Conservation (phyloP, 2,888 invertebrate genomes). For the Nemotelus nigrinus region DNA sequence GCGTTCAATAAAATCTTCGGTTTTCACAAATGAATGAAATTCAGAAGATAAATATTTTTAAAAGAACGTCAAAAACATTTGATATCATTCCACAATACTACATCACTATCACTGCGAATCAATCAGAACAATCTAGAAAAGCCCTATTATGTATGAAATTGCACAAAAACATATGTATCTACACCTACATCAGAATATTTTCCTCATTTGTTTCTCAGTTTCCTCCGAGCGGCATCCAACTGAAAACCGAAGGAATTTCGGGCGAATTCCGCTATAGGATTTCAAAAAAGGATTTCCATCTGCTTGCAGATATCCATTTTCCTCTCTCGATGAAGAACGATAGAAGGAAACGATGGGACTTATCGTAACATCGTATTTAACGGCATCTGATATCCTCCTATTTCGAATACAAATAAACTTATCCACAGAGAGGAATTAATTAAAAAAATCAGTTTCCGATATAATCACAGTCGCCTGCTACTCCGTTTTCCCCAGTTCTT, state of each 20-base stretch:
- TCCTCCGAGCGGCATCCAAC: neutral
- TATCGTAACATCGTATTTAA: conserved; percentile 26
- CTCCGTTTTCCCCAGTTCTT: neutral
- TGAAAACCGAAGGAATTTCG: neutral
- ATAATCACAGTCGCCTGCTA: conserved; percentile 17
- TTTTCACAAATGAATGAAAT: too few species aligned
- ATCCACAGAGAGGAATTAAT: conserved; percentile 42
- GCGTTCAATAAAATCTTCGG: too few species aligned
- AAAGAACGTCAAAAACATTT: too few species aligned
- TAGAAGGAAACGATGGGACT: neutral
- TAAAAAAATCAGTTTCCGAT: conserved; percentile 39
- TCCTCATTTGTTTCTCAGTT: neutral
- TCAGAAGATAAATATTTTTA: too few species aligned
- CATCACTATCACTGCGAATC: neutral
- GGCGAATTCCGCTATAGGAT: neutral
- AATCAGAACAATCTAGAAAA: neutral
- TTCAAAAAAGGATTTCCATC: neutral
- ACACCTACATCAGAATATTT: neutral
- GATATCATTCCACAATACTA: neutral
- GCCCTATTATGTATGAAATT: neutral
- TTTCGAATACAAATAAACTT: conserved; percentile 27
- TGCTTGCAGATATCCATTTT: neutral
- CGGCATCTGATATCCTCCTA: conserved; percentile 34
- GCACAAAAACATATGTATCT: neutral
- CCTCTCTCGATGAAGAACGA: neutral